Conservation (phyloP, 1,140 invertebrate species). For the Zaprionus ghesquierei region DNA sequence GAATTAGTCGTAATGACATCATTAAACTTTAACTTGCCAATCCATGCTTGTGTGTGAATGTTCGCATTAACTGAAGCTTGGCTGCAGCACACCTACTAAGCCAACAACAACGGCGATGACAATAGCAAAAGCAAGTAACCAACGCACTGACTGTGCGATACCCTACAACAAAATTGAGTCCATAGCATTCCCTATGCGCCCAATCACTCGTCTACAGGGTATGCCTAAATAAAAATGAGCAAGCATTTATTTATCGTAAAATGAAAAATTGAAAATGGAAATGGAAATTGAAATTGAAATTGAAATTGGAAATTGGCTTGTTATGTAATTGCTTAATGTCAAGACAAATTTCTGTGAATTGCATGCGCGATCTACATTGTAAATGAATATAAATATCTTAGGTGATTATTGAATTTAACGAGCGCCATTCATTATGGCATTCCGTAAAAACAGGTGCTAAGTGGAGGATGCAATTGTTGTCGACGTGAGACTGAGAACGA, state of each 20-base stretch:
- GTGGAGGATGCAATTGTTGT: constrained; percentile 24
- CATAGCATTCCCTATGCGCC: background rate
- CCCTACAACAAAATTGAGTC: background rate
- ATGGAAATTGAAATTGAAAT: constrained; percentile 33
- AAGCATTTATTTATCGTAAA: constrained; percentile 50
- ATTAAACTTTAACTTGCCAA: constrained; percentile 78
- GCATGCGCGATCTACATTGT: constrained; percentile 51
- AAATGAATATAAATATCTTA: constrained; percentile 52
- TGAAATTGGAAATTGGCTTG: constrained; percentile 59
- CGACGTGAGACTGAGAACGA: background rate
- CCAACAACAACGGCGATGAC: no score
- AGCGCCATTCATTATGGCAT: constrained; percentile 28
- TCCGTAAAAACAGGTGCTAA: constrained; percentile 37
- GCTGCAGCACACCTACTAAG: constrained; percentile 68
- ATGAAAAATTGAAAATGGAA: background rate
- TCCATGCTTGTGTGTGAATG: constrained; percentile 14
- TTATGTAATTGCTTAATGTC: constrained; percentile 58
- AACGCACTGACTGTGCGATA: background rate
- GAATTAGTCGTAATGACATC: constrained; percentile 80
- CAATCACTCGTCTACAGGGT: background rate
- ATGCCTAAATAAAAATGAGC: constrained; percentile 41
- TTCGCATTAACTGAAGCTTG: constrained; percentile 70
- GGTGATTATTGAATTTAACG: constrained; percentile 68
- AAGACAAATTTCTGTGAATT: constrained; percentile 72
- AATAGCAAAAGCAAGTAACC: constrained; percentile 19